phyloP scores from a whole-genome alignment of 2,113 vertebrate species.

The Psittacula cyanocephala region DNA sequence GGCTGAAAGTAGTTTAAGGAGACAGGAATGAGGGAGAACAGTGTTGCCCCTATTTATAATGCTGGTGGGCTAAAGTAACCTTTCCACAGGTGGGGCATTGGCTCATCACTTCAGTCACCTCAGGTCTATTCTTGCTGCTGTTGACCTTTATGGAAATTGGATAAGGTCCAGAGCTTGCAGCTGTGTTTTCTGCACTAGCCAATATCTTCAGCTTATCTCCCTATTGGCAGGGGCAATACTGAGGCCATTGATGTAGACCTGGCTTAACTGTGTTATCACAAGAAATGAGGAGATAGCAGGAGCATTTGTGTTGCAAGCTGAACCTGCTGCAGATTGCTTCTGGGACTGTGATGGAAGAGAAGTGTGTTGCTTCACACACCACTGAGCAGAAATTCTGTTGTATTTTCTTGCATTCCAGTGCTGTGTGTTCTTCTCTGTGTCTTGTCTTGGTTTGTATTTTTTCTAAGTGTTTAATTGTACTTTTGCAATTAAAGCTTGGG shows the following conservation, averaged over 20 bases:
- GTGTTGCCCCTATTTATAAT: rapidly evolving
- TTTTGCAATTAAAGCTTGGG: neutral
- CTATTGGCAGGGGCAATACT: neutral
- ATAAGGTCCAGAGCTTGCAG: neutral
- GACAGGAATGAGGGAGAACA: neutral
- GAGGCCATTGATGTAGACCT: rapidly evolving
- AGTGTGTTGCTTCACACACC: neutral
- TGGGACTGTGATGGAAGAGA: neutral
- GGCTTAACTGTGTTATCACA: neutral
- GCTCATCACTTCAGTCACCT: rapidly evolving
- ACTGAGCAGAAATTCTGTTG: neutral
- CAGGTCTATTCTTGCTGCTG: neutral
- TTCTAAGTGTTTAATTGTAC: neutral
- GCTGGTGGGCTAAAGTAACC: neutral
- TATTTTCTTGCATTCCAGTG: neutral
- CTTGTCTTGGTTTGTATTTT: neutral
- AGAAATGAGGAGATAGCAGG: neutral
- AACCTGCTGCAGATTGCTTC: neutral
- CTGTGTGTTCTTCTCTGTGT: neutral
- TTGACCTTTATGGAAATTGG: neutral
- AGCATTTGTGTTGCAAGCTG: neutral
- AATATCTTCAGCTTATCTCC: neutral
- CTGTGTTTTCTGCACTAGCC: neutral
- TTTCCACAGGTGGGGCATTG: neutral
- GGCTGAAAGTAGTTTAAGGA: neutral